Percentiles rank a stretch among this genome's conserved stretches.
Evolutionary conservation across 2,888 invertebrate species (phyloP).

Genomic region (Ichneumon xanthorius): DNA sequence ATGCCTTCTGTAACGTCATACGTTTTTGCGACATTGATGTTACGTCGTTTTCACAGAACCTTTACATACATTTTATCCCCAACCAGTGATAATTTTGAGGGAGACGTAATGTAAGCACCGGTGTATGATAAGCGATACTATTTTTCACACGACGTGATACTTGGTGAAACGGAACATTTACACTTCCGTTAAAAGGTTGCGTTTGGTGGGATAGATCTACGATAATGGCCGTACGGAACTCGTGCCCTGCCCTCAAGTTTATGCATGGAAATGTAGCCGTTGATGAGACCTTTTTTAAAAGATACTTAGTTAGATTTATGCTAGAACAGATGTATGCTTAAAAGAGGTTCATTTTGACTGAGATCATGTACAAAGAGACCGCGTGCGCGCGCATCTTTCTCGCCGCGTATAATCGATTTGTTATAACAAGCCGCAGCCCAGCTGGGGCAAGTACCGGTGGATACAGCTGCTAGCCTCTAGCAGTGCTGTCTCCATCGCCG

Average conservation of each 20-base stretch:
- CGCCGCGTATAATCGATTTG: no score
- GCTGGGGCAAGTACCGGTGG: background rate
- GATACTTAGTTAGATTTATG: background rate
- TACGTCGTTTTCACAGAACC: no score
- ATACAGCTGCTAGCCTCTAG: background rate
- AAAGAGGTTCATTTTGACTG: background rate
- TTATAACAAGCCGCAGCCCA: no score
- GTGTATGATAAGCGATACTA: no score
- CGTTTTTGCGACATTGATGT: no score
- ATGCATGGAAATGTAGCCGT: slow-evolving; percentile 31
- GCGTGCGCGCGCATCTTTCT: no score
- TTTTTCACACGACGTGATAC: no score
- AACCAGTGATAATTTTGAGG: no score
- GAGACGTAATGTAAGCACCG: no score
- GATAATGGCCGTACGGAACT: background rate
- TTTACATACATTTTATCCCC: no score
- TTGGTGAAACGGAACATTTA: background rate
- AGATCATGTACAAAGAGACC: background rate
- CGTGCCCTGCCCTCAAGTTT: background rate
- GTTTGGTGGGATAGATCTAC: background rate
- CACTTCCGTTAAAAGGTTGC: background rate
- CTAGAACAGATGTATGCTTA: background rate
- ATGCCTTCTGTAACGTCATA: no score
- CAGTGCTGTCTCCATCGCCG: background rate
- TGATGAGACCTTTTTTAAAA: background rate